phyloP scores from a whole-genome alignment of 1,140 invertebrate species.

The Antheraea pernyi region DNA sequence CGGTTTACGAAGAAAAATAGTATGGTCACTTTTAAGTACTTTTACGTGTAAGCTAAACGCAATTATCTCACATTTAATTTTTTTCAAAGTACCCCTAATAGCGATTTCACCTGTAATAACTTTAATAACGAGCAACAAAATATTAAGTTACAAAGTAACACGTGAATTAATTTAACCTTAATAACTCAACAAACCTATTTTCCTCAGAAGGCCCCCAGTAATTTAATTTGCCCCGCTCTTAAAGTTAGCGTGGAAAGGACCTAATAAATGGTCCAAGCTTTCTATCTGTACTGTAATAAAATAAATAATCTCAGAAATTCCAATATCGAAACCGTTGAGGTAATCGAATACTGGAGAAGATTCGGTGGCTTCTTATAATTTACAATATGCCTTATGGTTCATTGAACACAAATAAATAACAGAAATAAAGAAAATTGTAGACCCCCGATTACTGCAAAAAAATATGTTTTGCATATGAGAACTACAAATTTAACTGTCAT shows the following conservation, averaged over 20 bases:
- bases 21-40: no score
- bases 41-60: not conserved
- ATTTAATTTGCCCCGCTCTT: conserved; percentile 32
- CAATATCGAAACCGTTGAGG: not conserved
- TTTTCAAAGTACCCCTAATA: not conserved
- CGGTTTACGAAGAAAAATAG: no score
- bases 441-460: not conserved
- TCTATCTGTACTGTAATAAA: not conserved
- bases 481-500: no score
- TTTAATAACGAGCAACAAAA: not conserved
- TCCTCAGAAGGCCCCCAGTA: conserved; percentile 30
- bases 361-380: not conserved
- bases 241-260: conserved; percentile 14
- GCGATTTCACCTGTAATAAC: not conserved
- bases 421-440: not conserved
- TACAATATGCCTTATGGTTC: not conserved
- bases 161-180: conserved; percentile 5
- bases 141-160: conserved; percentile 7
- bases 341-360: not conserved
- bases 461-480: no score
- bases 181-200: conserved; percentile 13
- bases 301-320: not conserved
- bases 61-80: not conserved
- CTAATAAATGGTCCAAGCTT: not conserved
- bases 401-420: not conserved